Conservation (phyloP, 2,888 invertebrate genomes). For the Xestia rhomboidea region DNA sequence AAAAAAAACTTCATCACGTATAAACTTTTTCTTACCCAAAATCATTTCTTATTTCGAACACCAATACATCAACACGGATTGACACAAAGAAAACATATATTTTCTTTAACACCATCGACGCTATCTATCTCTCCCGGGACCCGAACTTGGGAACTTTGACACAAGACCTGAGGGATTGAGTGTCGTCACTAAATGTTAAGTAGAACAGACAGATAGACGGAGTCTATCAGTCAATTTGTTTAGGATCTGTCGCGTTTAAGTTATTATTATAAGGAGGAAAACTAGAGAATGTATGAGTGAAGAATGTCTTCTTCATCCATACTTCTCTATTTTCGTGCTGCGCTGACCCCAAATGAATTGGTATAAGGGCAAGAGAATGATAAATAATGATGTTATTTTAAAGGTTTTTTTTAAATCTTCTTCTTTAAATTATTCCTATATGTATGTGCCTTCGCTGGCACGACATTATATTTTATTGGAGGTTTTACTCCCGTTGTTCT, state of each 20-base stretch:
- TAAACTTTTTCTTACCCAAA: neutral
- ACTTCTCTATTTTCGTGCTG: too few relatives aligned
- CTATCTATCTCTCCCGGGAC: slow-evolving; percentile 45
- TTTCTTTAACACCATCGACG: slow-evolving; percentile 24
- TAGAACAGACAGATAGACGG: slow-evolving; percentile 26
- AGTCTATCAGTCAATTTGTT: slow-evolving; percentile 48
- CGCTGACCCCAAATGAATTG: too few relatives aligned
- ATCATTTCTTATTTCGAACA: slow-evolving; percentile 24
- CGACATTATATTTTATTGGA: too few relatives aligned
- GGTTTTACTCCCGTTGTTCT: too few relatives aligned
- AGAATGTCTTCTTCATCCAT: too few relatives aligned
- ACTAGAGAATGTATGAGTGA: too few relatives aligned
- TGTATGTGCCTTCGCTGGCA: too few relatives aligned
- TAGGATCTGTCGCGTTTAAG: neutral
- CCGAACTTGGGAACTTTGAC: slow-evolving; percentile 55
- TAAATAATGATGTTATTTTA: too few relatives aligned
- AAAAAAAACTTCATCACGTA: neutral
- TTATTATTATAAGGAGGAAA: too few relatives aligned
- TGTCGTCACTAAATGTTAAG: slow-evolving; percentile 46
- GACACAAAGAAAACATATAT: slow-evolving; percentile 41
- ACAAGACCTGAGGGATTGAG: slow-evolving; percentile 27
- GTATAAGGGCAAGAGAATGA: too few relatives aligned
- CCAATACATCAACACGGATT: slow-evolving; percentile 43
- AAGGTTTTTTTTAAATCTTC: too few relatives aligned
- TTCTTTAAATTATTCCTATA: too few relatives aligned